Conservation (phyloP, 2,113 vertebrate genomes). For the Synodontis membranacea region DNA sequence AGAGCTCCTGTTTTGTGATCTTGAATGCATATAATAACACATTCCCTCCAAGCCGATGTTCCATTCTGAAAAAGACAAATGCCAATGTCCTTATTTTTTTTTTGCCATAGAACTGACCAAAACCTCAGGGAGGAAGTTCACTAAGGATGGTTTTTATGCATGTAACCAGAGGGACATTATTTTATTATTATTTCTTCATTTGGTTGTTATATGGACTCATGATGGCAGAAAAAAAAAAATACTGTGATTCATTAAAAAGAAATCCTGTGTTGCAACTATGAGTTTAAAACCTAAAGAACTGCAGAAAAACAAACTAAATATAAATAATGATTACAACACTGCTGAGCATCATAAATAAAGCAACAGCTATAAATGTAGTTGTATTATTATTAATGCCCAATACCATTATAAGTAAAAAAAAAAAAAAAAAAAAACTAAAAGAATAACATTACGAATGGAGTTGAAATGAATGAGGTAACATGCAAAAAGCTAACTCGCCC, state of each 20-base stretch:
- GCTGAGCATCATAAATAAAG: background rate
- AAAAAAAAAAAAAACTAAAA: too few species aligned
- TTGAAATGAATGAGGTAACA: background rate
- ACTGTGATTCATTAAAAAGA: background rate
- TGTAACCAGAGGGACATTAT: slow-evolving; percentile 48
- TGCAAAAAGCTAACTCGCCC: background rate
- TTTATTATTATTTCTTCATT: slow-evolving; percentile 34
- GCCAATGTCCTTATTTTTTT: background rate
- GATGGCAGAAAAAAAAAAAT: background rate
- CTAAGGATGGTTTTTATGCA: slow-evolving; percentile 65
- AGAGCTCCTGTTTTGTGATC: slow-evolving; percentile 3
- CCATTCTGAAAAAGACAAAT: slow-evolving; percentile 4
- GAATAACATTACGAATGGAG: background rate
- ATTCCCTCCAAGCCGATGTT: background rate
- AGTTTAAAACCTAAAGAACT: background rate
- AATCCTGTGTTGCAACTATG: background rate
- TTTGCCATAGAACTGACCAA: slow-evolving; percentile 53
- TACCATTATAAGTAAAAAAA: background rate
- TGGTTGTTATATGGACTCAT: background rate
- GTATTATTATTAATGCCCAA: background rate
- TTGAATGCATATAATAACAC: background rate
- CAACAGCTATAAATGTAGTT: background rate
- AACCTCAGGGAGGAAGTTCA: slow-evolving; percentile 63
- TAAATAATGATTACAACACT: background rate
- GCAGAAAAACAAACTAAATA: background rate